Conservation (phyloP, 2,888 invertebrate genomes). For the Chalcis sispes region DNA sequence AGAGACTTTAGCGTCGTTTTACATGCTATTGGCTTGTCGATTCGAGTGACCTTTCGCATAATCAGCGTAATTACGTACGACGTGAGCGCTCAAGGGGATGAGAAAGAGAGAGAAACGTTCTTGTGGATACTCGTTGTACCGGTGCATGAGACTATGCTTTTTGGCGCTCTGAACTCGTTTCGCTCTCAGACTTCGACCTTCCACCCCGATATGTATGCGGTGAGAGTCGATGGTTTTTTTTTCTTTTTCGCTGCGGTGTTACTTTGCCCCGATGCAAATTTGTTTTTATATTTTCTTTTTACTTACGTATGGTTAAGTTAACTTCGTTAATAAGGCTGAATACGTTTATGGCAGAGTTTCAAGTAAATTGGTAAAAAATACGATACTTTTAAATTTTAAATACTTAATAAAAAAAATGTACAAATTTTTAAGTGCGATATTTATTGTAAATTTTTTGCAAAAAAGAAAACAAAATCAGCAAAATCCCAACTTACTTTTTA, state of each 20-base stretch:
- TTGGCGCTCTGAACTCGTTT: slow-evolving; percentile 8
- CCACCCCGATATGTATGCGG: neutral
- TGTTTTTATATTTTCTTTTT: neutral
- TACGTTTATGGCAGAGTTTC: too few species aligned
- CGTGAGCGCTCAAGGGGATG: slow-evolving; percentile 10
- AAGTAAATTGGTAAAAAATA: too few species aligned
- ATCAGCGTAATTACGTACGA: slow-evolving; percentile 45
- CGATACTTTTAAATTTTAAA: too few species aligned
- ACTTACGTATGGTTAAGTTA: too few species aligned
- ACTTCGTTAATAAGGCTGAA: too few species aligned
- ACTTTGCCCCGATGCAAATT: neutral
- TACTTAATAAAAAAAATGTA: too few species aligned
- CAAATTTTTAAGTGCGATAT: too few species aligned
- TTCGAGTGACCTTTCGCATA: slow-evolving; percentile 63
- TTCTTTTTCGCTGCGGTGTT: neutral
- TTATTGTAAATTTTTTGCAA: too few species aligned
- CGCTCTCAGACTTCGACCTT: slow-evolving; percentile 10
- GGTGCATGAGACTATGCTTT: too few species aligned
- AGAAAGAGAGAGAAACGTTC: too few species aligned
- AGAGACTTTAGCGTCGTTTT: slow-evolving; percentile 51
- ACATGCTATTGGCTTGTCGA: neutral
- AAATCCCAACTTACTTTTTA: neutral
- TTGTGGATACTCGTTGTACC: too few species aligned
- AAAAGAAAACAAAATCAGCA: too few species aligned
- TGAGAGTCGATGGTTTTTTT: neutral